phyloP scores from a whole-genome alignment of 2,113 vertebrate genomes.

The Macquaria ambigua region DNA sequence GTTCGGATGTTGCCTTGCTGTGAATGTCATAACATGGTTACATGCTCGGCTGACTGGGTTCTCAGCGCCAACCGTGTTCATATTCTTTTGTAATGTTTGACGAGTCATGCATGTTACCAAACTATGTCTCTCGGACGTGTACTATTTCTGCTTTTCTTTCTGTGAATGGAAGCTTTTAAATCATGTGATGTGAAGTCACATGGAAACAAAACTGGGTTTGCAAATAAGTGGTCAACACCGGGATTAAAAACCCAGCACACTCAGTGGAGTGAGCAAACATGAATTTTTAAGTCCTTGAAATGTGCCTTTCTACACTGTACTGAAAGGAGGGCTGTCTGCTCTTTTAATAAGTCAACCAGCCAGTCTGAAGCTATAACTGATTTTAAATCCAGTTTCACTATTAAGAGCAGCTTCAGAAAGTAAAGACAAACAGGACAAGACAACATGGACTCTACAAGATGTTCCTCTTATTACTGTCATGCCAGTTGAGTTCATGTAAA shows the following conservation, averaged over 20 bases:
- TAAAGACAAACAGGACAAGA: background rate
- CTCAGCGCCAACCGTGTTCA: background rate
- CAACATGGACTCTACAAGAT: background rate
- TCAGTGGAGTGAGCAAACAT: background rate
- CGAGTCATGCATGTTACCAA: slow-evolving; percentile 2
- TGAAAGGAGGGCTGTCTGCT: background rate
- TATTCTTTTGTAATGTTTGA: background rate
- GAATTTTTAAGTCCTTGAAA: background rate
- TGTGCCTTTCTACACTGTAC: background rate
- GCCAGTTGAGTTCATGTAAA: background rate
- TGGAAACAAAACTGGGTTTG: slow-evolving; percentile 18
- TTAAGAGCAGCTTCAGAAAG: background rate
- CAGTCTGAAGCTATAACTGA: background rate
- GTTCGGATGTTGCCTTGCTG: slow-evolving; percentile 31
- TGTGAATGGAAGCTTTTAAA: slow-evolving; percentile 2
- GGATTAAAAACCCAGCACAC: background rate
- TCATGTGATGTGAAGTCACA: slow-evolving; percentile 39
- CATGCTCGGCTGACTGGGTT: slow-evolving; percentile 15
- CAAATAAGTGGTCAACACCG: background rate
- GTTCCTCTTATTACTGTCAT: background rate
- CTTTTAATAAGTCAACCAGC: background rate
- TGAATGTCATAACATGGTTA: slow-evolving; percentile 28
- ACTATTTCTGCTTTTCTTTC: slow-evolving; percentile 12
- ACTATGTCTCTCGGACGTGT: too few relatives aligned
- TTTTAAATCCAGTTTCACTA: background rate